These are phyloP conservation scores for Nothocercus nigrocapillus DNA, from an alignment of 2,113 vertebrate genomes.

Conservation along the genomic window DNA sequence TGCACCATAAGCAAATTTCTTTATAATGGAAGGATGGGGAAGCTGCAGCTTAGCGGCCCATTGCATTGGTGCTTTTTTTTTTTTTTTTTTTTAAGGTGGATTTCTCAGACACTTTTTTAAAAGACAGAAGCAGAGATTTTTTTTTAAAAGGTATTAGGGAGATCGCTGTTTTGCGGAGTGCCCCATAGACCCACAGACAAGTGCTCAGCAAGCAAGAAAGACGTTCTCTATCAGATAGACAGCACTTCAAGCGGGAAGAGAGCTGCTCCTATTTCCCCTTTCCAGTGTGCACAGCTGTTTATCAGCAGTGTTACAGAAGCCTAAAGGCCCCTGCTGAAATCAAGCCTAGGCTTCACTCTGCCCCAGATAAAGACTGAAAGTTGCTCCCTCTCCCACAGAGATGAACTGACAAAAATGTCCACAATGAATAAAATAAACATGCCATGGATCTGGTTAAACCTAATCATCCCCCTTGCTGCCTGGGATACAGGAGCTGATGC, in stretches of 20 bases:
- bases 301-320: fast-evolving
- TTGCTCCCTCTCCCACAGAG: not conserved
- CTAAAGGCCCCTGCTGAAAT: not conserved
- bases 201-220: not conserved
- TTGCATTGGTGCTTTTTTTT: constrained; percentile 3
- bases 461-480: not conserved
- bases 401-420: not conserved
- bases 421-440: not conserved
- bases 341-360: fast-evolving
- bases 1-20: constrained; percentile 65
- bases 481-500: not conserved
- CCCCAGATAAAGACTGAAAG: not conserved
- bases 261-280: not conserved
- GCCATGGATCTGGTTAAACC: not conserved
- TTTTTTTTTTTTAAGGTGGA: constrained; percentile 61
- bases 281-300: not conserved
- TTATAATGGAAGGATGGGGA: constrained; percentile 61
- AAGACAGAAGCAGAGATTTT: not conserved
- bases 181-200: not conserved
- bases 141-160: not conserved
- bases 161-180: not conserved
- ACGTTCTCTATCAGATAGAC: not conserved
- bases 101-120: constrained; percentile 45
- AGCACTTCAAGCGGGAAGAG: not conserved
- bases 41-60: constrained; percentile 60